Evolutionary conservation across 2,113 vertebrate species (phyloP).

Genomic region (Vidua chalybeata): DNA sequence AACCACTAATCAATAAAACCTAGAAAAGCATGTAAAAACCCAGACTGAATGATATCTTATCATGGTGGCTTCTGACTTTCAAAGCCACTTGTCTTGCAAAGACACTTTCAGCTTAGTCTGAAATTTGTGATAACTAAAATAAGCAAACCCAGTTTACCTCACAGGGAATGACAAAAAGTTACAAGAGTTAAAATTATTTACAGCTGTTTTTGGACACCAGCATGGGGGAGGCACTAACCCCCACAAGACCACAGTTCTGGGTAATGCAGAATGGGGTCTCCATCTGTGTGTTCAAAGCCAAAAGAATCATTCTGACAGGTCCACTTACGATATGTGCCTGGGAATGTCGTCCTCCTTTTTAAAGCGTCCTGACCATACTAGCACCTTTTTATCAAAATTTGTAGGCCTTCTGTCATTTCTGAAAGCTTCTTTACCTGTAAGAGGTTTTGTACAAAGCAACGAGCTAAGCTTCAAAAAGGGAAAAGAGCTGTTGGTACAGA

Average conservation of each 20-base stretch:
- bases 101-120: neutral
- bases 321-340: slow-evolving; percentile 45
- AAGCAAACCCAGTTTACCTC: neutral
- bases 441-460: neutral
- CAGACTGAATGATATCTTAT: neutral
- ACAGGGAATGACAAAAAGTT: neutral
- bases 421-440: neutral
- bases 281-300: neutral
- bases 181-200: neutral
- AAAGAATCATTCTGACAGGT: neutral
- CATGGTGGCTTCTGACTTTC: neutral
- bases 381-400: slow-evolving; percentile 51
- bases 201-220: neutral
- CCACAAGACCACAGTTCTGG: neutral
- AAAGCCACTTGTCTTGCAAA: slow-evolving; percentile 10
- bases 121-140: neutral
- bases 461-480: neutral
- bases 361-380: slow-evolving; percentile 54
- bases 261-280: neutral
- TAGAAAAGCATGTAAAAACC: neutral
- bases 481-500: neutral
- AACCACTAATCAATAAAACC: slow-evolving; percentile 25
- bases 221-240: neutral
- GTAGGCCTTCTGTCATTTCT: slow-evolving; percentile 34
- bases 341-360: slow-evolving; percentile 62